Percentiles rank a stretch among this genome's conserved stretches.
Evolutionary conservation across 2,113 vertebrate species (phyloP).

Genomic region (Thinocorus orbignyianus): DNA sequence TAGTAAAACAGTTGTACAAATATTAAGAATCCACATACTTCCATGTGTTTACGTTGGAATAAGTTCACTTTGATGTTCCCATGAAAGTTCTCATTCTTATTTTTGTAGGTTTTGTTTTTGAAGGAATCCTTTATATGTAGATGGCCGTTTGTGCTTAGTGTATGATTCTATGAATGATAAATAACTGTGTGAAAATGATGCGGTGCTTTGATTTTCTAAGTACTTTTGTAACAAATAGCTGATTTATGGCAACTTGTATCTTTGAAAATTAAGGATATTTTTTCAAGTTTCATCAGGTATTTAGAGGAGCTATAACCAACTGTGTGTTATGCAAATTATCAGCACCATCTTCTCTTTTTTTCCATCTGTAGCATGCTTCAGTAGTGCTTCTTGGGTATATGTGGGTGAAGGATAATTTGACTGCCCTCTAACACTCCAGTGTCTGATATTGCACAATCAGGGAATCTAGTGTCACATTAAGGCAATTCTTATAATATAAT

Average conservation of each 20-base stretch:
- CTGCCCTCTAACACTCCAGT: conserved; percentile 61
- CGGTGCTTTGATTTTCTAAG: background rate
- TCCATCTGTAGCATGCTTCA: background rate
- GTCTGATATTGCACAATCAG: conserved; percentile 65
- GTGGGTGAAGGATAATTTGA: conserved; percentile 68
- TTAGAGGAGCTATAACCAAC: background rate
- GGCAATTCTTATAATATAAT: conserved; percentile 74
- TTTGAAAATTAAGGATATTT: conserved; percentile 23
- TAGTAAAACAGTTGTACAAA: background rate
- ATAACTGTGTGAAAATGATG: background rate
- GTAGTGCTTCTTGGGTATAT: background rate
- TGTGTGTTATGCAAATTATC: background rate
- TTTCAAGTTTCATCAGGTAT: background rate
- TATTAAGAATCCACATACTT: background rate
- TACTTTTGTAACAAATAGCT: background rate
- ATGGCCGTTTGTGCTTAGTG: background rate
- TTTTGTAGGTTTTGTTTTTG: background rate
- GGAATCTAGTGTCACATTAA: conserved; percentile 73
- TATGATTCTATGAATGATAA: background rate
- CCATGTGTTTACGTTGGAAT: background rate
- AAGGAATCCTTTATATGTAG: background rate
- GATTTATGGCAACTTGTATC: background rate
- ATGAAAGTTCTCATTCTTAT: background rate
- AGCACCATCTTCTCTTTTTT: background rate
- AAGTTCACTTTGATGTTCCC: background rate